Base-by-base conservation (phyloP, 2,113 vertebrate genomes). In the Xiphorhynchus elegans region DNA sequence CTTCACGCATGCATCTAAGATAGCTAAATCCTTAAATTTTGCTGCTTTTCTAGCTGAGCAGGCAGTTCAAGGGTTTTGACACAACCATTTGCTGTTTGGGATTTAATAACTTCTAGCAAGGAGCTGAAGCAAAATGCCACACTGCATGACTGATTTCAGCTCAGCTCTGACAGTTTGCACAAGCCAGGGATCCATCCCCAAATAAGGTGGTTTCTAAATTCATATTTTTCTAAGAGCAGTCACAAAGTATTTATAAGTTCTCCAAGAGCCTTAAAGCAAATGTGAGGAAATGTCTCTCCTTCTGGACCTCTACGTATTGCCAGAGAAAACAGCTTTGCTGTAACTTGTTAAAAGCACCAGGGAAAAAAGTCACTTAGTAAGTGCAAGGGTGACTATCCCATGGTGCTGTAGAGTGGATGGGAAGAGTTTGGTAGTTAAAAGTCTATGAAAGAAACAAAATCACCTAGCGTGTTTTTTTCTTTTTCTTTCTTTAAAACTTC, bases 151-250 rank as follows among this genome's bases (percentile, higher is more conserved):
- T 53, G 60, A 77, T 87, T 78, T 93, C 64, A 84, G 16, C 39
- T 73, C 40, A 73, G 39, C 49, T 87, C 63, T 60, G 53, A 52
- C 33, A 84, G 23, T 80, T 76, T 42, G 46, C 84, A 60, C 29
- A 73, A 86, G 72, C 14, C 44, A 76, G 86, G 53, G 53, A 89
- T 84, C 46, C 1, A 2, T 58, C 16, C 39, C 72, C 49, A 64
- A 76, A 76, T 66, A 90, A 69, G 39, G 68, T 80, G 53, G 58
- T 79, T 89, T 77, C 87, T 80, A 91, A 94, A 95, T 59, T 72
- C 11, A 12, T 70, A 17, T 80, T 89, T 89, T 89, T 76, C 33
- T 73, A 73, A 83, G 67, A 94, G 53, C 44, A 84, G 49, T 84
- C 72, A 55, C 62, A 35, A 53, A 80, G 47, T 55, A 59, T 88